Conservation (phyloP, 1,140 invertebrate genomes). For the Pogonognathellus flavescens region DNA sequence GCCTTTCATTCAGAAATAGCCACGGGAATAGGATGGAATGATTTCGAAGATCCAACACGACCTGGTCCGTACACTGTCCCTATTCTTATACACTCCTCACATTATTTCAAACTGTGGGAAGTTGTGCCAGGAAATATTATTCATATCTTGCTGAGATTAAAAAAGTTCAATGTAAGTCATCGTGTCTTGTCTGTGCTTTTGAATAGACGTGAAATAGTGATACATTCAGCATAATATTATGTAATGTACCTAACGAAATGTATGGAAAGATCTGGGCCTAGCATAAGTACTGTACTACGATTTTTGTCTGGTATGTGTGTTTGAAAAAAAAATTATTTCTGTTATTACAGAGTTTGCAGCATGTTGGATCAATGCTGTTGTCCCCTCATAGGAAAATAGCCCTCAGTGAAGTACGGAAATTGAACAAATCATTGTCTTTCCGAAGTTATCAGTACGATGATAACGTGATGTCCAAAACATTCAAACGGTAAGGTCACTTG, state of each 20-base stretch:
- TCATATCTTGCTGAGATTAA: slow-evolving; percentile 63
- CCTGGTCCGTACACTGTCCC: slow-evolving; percentile 63
- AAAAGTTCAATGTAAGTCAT: slow-evolving; percentile 64
- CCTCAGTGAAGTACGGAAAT: slow-evolving; percentile 64
- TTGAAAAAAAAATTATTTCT: background rate
- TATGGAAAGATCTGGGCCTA: no score
- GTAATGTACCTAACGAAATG: no score
- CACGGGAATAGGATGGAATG: slow-evolving; percentile 64
- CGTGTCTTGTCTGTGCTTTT: no score
- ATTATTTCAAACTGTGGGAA: slow-evolving; percentile 65
- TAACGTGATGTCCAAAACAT: slow-evolving; percentile 67
- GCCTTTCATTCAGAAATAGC: slow-evolving; percentile 66
- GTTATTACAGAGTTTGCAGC: slow-evolving; percentile 60
- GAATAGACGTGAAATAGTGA: no score
- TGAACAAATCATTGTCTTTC: slow-evolving; percentile 64
- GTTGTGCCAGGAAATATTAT: slow-evolving; percentile 64
- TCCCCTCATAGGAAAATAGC: slow-evolving; percentile 66
- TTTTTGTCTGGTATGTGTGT: no score
- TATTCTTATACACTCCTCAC: slow-evolving; percentile 62
- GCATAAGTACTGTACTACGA: no score
- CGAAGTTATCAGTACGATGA: slow-evolving; percentile 63
- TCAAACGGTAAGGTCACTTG: slow-evolving; percentile 59
- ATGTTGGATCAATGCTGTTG: slow-evolving; percentile 62
- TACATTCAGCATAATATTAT: no score
- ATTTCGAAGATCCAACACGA: slow-evolving; percentile 65